Percentiles rank a stretch among this genome's conserved stretches.
phyloP scores from a whole-genome alignment of 2,113 vertebrate genomes.

The Alces alces region DNA sequence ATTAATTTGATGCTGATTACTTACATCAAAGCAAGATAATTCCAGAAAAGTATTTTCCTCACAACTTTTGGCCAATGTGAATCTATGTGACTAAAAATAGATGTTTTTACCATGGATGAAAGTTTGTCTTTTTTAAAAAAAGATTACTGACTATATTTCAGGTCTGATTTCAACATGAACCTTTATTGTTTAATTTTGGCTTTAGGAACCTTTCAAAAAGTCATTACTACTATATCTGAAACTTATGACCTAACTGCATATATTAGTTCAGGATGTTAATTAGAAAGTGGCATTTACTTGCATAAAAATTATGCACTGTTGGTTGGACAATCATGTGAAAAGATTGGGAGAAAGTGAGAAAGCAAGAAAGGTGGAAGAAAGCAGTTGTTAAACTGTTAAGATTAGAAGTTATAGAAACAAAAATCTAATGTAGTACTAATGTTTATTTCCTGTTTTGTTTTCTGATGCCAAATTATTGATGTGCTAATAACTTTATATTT shows the following conservation, averaged over 20 bases:
- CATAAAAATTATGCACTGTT: not conserved
- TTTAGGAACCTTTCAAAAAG: not conserved
- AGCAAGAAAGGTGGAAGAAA: not conserved
- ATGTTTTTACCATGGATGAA: not conserved
- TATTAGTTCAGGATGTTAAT: constrained; percentile 16
- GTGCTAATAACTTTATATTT: constrained; percentile 27
- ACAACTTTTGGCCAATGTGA: not conserved
- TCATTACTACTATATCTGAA: not conserved
- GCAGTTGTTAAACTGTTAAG: not conserved
- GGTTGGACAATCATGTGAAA: constrained; percentile 32
- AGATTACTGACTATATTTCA: constrained; percentile 27
- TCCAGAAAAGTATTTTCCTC: not conserved
- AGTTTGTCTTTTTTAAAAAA: not conserved
- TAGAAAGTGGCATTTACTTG: constrained; percentile 31
- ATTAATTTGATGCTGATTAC: not conserved
- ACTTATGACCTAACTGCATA: not conserved
- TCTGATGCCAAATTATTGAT: not conserved
- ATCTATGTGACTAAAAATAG: constrained; percentile 20
- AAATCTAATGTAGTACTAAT: not conserved
- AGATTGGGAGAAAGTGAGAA: not conserved
- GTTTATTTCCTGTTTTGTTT: not conserved
- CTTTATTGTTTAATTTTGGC: constrained; percentile 23
- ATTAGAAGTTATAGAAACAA: not conserved
- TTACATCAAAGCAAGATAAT: constrained; percentile 36
- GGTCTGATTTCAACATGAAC: not conserved